phyloP scores from a whole-genome alignment of 2,113 vertebrate genomes.

The Silurus glanis region DNA sequence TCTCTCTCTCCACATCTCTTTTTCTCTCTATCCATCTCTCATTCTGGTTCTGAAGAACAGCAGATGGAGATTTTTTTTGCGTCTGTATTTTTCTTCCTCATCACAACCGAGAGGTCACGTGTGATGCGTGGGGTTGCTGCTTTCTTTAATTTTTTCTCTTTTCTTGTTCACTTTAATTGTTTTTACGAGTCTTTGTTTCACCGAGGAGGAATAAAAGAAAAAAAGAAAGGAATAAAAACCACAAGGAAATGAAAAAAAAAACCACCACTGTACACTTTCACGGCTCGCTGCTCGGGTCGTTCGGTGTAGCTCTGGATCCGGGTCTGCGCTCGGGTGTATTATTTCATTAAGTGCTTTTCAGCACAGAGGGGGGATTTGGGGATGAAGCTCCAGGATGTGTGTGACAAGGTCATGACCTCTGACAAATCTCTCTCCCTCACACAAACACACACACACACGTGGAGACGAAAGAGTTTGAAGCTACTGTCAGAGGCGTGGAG shows the following conservation, averaged over 20 bases:
- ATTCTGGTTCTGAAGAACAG: slow-evolving; percentile 48
- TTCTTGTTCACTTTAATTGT: neutral
- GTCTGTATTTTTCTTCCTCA: slow-evolving; percentile 50
- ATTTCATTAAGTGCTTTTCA: slow-evolving; percentile 95
- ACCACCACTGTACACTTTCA: slow-evolving; percentile 41
- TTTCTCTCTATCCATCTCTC: slow-evolving; percentile 32
- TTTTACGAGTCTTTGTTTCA: neutral
- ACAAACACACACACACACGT: neutral
- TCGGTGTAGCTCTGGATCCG: slow-evolving; percentile 50
- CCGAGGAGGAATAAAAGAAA: neutral
- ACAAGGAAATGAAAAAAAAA: neutral
- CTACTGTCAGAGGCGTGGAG: neutral
- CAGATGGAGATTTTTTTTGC: slow-evolving; percentile 66
- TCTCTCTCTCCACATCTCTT: neutral
- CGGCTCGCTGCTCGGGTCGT: slow-evolving; percentile 50
- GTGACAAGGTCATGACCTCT: slow-evolving; percentile 90
- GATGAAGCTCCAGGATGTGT: slow-evolving; percentile 85
- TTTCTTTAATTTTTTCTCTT: slow-evolving; percentile 42
- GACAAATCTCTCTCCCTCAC: slow-evolving; percentile 74
- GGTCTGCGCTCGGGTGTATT: slow-evolving; percentile 81
- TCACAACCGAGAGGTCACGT: slow-evolving; percentile 65
- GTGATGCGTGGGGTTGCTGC: slow-evolving; percentile 53
- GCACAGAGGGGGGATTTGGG: slow-evolving; percentile 79
- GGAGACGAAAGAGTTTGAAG: slow-evolving; percentile 27
- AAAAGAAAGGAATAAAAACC: neutral